Conservation (phyloP, 2,113 vertebrate species). For the Aspidoscelis tigris region DNA sequence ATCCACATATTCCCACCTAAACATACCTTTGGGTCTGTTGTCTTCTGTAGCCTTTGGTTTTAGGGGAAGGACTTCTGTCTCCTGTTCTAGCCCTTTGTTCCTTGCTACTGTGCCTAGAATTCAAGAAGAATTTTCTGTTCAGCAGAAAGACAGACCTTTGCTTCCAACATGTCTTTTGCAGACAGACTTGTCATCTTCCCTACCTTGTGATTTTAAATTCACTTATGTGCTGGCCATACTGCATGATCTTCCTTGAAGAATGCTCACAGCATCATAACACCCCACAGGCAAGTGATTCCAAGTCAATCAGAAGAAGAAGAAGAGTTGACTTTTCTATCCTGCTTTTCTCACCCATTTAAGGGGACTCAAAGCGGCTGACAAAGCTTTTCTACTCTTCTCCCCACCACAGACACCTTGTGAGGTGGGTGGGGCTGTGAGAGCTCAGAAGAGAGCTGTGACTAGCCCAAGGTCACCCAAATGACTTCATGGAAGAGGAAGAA, state of each 20-base stretch:
- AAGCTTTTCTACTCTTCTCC: no score
- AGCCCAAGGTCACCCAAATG: no score
- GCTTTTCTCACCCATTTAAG: no score
- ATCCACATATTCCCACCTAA: constrained; percentile 72
- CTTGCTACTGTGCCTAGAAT: constrained; percentile 66
- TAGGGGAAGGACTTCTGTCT: constrained; percentile 75
- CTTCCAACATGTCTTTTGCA: background rate
- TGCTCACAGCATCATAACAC: background rate
- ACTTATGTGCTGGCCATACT: background rate
- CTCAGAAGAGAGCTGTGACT: no score
- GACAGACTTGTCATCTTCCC: no score
- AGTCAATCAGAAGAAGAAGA: background rate
- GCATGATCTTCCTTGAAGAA: background rate
- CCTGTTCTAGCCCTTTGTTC: constrained; percentile 65
- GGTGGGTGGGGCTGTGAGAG: no score
- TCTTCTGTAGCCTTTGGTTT: constrained; percentile 72
- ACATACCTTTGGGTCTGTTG: constrained; percentile 76
- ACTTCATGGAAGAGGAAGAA: no score
- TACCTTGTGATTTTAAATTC: background rate
- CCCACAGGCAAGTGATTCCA: background rate
- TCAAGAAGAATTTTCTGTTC: background rate
- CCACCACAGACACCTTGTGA: no score
- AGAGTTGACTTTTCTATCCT: no score
- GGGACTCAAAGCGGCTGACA: no score
- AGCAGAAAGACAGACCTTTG: background rate